phyloP scores from a whole-genome alignment of 2,888 invertebrate species.

The Lepidonotus clava region DNA sequence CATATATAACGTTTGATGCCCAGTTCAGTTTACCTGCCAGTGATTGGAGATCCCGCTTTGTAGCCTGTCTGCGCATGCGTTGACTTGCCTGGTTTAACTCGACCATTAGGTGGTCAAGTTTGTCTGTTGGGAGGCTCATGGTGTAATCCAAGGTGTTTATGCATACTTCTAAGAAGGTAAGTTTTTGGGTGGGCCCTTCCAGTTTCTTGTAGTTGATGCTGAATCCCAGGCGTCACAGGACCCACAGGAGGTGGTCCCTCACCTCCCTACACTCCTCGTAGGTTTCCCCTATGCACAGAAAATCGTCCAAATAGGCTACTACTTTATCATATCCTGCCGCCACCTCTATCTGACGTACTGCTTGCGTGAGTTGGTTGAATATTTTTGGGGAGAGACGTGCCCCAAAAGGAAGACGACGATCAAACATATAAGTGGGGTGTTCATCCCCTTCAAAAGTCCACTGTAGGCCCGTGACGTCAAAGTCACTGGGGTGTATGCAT shows the following conservation, averaged over 20 bases:
- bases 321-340: background rate
- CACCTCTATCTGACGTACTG: background rate
- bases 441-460: conserved; percentile 26
- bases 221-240: conserved; percentile 34
- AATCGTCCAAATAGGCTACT: conserved; percentile 40
- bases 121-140: too few relatives aligned
- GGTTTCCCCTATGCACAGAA: background rate
- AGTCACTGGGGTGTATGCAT: background rate
- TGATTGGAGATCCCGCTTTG: too few relatives aligned
- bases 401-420: conserved; percentile 42
- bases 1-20: too few relatives aligned
- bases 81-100: too few relatives aligned
- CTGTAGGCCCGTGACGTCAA: background rate
- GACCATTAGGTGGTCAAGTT: too few relatives aligned
- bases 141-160: background rate
- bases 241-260: background rate
- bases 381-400: background rate
- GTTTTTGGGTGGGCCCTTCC: background rate
- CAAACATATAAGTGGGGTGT: background rate
- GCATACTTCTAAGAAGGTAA: conserved; percentile 38
- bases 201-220: conserved; percentile 38
- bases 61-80: too few relatives aligned
- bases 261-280: background rate
- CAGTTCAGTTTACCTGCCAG: too few relatives aligned
- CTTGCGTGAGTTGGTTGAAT: conserved; percentile 50